These are phyloP conservation scores for Rattus rattus DNA, from an alignment of 2,113 vertebrate genomes.

Conservation along the genomic window DNA sequence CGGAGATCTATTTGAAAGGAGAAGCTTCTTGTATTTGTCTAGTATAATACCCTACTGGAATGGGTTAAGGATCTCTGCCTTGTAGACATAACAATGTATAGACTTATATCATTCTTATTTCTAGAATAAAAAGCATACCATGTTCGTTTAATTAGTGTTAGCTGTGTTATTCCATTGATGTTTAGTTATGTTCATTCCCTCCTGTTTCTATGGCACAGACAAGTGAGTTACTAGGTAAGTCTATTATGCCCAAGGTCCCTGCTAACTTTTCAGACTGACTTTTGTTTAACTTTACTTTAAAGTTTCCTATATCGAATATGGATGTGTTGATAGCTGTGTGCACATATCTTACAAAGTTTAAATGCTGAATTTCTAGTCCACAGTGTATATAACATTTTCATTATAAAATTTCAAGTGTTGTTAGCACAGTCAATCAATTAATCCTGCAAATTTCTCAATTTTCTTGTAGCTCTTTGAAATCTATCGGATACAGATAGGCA, in stretches of 20 bases:
- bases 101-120: neutral
- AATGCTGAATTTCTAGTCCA: neutral
- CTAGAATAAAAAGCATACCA: neutral
- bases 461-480: constrained; percentile 5
- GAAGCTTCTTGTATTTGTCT: neutral
- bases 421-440: constrained; percentile 20
- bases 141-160: neutral
- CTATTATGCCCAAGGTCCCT: neutral
- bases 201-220: neutral
- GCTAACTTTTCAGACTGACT: neutral
- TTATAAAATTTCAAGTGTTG: constrained; percentile 49
- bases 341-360: constrained; percentile 9
- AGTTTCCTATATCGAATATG: neutral
- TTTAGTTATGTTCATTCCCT: neutral
- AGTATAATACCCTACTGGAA: neutral
- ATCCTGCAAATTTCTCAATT: neutral
- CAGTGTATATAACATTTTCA: constrained; percentile 2
- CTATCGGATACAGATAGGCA: neutral
- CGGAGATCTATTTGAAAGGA: neutral
- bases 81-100: neutral
- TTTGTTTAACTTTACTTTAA: neutral
- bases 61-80: neutral
- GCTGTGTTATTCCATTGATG: neutral
- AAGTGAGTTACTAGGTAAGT: neutral
- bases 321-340: neutral